Base-by-base conservation (phyloP, 2,888 invertebrate genomes). In the Drosophila setosimentum region DNA sequence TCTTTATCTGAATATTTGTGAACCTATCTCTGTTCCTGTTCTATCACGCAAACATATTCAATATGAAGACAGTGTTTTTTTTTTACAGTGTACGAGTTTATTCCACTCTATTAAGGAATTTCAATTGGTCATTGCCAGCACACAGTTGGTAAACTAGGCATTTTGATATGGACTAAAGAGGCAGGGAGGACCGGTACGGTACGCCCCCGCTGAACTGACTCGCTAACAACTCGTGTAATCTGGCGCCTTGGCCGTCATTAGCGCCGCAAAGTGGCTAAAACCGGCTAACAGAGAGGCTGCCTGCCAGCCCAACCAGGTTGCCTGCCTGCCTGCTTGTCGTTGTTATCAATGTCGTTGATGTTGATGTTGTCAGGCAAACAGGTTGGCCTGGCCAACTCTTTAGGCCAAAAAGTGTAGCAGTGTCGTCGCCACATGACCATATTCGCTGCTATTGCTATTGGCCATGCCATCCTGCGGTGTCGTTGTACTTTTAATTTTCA, bases 321-420 rank as follows among this genome's bases (percentile, higher is more conserved):
- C 48, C 50, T 27, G 30, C 32, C 51, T 51, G 61, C 27, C 45
- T 24, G 45, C 16, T 24, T 45, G 63, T 40, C 37, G 55, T 30
- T 57, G 83, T 83, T 85, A 80, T 83, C 86, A 59, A 71, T 65
- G 76, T 42, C 37, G 49, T 42, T 58, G 69, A 54, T 35, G 66
- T 49, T 77, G 68, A 27, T 64, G 29, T 30, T 40, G 69, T 75
- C 66, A 69, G 73, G 73, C 63, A 68, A 78, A 73, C 71, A 66
- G 66, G 73, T 66, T 57, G 57, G 57, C 50, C 42, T 49, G 51
- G 57, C 76, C 66, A 70, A 84, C 70, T 86, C 83, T 89, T 80
- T 86, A 79, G 87, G 86, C 87, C 85, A 89, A 87, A 89, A 90
- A 83, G 60, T 87, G 82, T 89, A 89, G 87, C 85, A 85, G 67